Evolutionary conservation across 2,113 vertebrate genomes (phyloP), one percentile per base, ranked within the genome.

Genomic region (Tachycineta bicolor): DNA sequence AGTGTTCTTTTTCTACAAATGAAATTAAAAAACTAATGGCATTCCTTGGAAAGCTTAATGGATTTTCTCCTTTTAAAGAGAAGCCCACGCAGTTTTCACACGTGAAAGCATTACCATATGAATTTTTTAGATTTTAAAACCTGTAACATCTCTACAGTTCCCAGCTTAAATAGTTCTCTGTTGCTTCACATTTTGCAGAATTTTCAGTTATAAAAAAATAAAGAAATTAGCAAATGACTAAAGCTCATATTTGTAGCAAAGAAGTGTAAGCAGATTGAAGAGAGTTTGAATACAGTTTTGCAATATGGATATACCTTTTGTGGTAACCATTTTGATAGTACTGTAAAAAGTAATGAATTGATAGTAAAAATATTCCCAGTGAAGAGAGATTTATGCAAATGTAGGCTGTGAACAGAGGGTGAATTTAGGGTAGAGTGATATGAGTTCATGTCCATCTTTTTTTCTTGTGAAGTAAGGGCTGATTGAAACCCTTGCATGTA

Each of bases 331-430:
- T 79, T 81, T 94, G 33, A 70, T 55, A 92, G 22, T 56, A 81
- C 69, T 92, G n/a, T 85, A 67, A 95, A 59, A 89, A 69, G 22
- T 55, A 49, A 83, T 64, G 39, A 33, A 87, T 84, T 47, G 22
- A 62, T 15, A 34, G 50, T 43, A 80, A 90, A 93, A 90, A 76
- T 16, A 15, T 77, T 88, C 62, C 67, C 49, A 76, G 21, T 39
- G 39, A 92, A 91, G n/a, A 92, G 41, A 83, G 39, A 43, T 52
- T 53, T 92, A 84, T 94, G 94, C 70, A 96, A 96, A 92, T 34
- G 28, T 76, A 52, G 37, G 11, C 83, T 87, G 44, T 87, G 84
- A 87, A 69, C 39, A 73, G 47, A 83, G 37, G 18, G 16, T 91
- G 70, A 52, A 76, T 94, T 44, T 81, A 55, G 49, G 47, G 5